These are phyloP conservation scores for Saccostrea glomerata DNA, from an alignment of 1,140 invertebrate genomes.

Conservation along the genomic window DNA sequence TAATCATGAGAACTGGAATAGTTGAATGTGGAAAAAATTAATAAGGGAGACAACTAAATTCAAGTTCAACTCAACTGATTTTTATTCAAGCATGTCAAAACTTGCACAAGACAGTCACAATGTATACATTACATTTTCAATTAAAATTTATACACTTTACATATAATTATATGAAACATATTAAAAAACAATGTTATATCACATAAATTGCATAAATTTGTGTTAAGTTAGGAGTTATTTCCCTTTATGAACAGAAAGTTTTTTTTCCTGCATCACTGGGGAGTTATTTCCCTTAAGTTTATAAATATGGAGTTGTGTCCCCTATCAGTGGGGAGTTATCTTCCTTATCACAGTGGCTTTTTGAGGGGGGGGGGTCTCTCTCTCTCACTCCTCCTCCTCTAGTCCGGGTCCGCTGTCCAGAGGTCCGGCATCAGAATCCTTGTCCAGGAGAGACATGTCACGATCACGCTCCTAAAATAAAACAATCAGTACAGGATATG, in stretches of 20 bases:
- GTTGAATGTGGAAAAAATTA: too few species aligned
- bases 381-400: not conserved
- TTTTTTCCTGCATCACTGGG: not conserved
- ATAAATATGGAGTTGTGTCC: not conserved
- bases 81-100: not conserved
- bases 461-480: not conserved
- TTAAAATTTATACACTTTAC: not conserved
- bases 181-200: not conserved
- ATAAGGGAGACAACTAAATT: too few species aligned
- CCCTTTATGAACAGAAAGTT: not conserved
- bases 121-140: too few species aligned
- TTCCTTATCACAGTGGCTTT: not conserved
- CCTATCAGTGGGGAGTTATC: not conserved
- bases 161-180: not conserved
- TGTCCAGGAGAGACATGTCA: constrained; percentile 20
- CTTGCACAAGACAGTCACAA: not conserved
- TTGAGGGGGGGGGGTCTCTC: not conserved
- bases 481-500: not conserved
- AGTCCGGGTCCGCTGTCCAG: not conserved
- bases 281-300: not conserved
- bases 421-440: not conserved
- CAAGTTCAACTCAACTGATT: too few species aligned
- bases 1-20: too few species aligned
- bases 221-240: not conserved
- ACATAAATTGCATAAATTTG: not conserved